Conservation (phyloP, 2,797 vertebrate species). For the Eidolon dupreanum region DNA sequence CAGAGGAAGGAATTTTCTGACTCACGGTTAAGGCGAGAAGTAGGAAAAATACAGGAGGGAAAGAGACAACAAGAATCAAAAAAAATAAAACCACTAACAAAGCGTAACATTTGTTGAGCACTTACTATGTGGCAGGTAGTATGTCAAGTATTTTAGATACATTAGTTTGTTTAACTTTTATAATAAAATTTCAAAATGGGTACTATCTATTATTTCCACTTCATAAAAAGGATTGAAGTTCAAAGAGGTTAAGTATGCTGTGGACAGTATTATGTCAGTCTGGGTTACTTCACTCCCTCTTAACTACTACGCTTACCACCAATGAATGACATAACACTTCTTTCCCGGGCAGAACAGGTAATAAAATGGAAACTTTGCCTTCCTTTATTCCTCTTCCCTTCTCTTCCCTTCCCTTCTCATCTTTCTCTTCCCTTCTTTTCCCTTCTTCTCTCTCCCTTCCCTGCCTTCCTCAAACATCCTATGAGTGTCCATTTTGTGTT, state of each 20-base stretch:
- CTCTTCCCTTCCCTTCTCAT: background rate
- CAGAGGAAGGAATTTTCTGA: conserved; percentile 28
- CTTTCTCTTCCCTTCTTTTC: background rate
- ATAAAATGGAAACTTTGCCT: background rate
- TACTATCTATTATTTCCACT: background rate
- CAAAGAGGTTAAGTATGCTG: background rate
- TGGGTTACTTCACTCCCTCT: background rate
- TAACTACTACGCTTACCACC: background rate
- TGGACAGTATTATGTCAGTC: background rate
- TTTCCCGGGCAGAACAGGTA: background rate
- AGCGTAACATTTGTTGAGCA: background rate
- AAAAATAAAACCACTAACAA: background rate
- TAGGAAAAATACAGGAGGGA: background rate
- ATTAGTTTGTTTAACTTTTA: conserved; percentile 14
- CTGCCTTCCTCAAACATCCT: background rate
- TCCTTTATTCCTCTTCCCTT: background rate
- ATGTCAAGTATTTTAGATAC: background rate
- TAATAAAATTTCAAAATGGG: background rate
- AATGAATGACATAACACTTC: background rate
- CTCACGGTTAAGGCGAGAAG: background rate
- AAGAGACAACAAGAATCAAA: background rate
- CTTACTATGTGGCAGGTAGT: background rate
- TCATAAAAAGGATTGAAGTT: background rate
- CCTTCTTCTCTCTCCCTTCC: background rate
- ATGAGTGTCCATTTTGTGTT: background rate